Conservation (phyloP, 2,113 vertebrate genomes). For the Mormyrus lacerda region DNA sequence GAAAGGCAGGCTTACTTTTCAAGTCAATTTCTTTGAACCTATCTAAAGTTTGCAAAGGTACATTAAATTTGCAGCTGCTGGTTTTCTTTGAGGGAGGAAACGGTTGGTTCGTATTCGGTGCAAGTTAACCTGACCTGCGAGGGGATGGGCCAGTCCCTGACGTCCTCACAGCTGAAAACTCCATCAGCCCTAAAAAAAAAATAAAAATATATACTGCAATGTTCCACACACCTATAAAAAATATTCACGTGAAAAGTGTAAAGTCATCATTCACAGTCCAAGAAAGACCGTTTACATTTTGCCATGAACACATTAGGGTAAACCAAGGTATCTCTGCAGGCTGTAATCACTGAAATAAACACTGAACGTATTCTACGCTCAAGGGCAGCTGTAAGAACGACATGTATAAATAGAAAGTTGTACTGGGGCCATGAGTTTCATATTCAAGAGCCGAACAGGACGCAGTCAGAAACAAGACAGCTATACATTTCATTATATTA, state of each 20-base stretch:
- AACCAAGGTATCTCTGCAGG: neutral
- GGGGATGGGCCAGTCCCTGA: slow-evolving; percentile 59
- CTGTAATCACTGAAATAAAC: neutral
- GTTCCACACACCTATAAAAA: neutral
- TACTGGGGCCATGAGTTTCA: neutral
- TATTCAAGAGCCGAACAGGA: neutral
- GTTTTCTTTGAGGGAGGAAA: neutral
- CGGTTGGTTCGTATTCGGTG: neutral
- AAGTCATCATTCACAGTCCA: neutral
- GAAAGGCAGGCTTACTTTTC: neutral
- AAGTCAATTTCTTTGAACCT: neutral
- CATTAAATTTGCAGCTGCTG: neutral
- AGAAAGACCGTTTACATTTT: neutral
- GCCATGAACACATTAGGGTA: neutral
- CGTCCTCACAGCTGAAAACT: slow-evolving; percentile 63
- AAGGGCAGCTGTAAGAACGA: neutral
- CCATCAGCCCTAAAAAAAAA: slow-evolving; percentile 62
- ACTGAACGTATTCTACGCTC: neutral
- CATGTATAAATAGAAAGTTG: neutral
- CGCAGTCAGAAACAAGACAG: neutral
- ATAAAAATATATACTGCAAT: neutral
- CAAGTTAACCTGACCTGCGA: slow-evolving; percentile 52
- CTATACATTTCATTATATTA: neutral
- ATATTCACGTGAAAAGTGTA: neutral
- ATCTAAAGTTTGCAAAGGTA: neutral